Base-by-base conservation (phyloP, 2,888 invertebrate genomes). In the Drosophila lutescens region DNA sequence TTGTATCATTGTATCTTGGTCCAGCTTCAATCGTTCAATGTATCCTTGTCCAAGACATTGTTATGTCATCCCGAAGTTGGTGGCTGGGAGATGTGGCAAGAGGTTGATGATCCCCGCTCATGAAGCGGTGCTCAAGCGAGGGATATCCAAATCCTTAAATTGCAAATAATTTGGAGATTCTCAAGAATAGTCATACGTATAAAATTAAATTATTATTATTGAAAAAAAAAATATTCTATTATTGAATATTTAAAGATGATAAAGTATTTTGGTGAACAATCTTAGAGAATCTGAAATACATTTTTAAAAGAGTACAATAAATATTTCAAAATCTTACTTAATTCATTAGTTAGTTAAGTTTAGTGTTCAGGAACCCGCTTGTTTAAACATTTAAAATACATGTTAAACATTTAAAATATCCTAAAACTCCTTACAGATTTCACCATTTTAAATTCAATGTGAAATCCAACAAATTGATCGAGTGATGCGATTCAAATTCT, bases 41-140 rank as follows among this genome's bases (percentile, higher is more conserved):
- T 72, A 67, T 69, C 63, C 63, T 55, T 41, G 46, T 57, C 38
- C 43, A 30, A 38, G 55, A 63, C 72, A 72, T 55, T 38, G 54
- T 66, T 66, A 53, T 67, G 65, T 53, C 65, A 54, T 54, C 23
- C 30, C 10, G 9, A 46, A 38, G 20, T 34, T 7, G 13, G 0
- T 15, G 20, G 38, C 7, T 20, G 12, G 30, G 26, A 15, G 17
- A 13, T 20, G 36, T 9, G 17, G n/a, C 4, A 17, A 23, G n/a
- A 30, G 30, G 44, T 46, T 15, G 30, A 56, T 40, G 30, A 58
- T 58, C 6, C n/a, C 9, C n/a, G 9, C 56, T 0, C 2, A 36
- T 44, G 12, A 30, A 38, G 0, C 2, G 30, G 8, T 46, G 1
- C 36, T 49, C 26, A 13, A 13, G 4, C 1, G 3, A 12, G 5